These are phyloP conservation scores for Smittia sp. DNA, from an alignment of 2,888 invertebrate genomes.

Conservation along the genomic window DNA sequence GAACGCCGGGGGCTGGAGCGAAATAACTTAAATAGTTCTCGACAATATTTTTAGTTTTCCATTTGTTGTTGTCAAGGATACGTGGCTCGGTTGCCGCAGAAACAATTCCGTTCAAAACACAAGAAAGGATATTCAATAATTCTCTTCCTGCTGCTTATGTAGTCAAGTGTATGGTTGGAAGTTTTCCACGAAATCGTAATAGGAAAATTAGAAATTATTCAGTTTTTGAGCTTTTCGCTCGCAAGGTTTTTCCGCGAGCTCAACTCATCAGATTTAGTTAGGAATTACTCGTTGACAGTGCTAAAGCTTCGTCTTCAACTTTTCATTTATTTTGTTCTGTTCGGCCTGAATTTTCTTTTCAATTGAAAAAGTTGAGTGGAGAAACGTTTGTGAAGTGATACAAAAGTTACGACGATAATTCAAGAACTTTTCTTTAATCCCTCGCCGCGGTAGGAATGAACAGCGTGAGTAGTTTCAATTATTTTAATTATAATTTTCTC, in stretches of 20 bases:
- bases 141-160: constrained; percentile 7
- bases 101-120: constrained; percentile 29
- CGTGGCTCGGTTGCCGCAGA: constrained; percentile 9
- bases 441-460: not conserved
- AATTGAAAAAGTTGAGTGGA: not conserved
- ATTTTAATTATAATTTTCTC: not conserved
- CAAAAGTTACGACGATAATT: no score
- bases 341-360: not conserved
- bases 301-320: not conserved
- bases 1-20: constrained; percentile 8
- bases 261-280: constrained; percentile 35
- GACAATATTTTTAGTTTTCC: constrained; percentile 29
- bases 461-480: not conserved
- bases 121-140: constrained; percentile 38
- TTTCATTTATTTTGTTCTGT: constrained; percentile 16
- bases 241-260: constrained; percentile 15
- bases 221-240: constrained; percentile 40
- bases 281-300: constrained; percentile 37
- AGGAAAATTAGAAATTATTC: constrained; percentile 41
- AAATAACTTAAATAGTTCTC: constrained; percentile 39
- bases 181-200: constrained; percentile 30
- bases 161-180: constrained; percentile 26
- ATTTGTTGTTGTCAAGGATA: constrained; percentile 40
- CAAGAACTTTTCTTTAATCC: not conserved
- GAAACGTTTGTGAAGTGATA: no score